phyloP scores from a whole-genome alignment of 2,888 invertebrate genomes.

The Polyommatus icarus region DNA sequence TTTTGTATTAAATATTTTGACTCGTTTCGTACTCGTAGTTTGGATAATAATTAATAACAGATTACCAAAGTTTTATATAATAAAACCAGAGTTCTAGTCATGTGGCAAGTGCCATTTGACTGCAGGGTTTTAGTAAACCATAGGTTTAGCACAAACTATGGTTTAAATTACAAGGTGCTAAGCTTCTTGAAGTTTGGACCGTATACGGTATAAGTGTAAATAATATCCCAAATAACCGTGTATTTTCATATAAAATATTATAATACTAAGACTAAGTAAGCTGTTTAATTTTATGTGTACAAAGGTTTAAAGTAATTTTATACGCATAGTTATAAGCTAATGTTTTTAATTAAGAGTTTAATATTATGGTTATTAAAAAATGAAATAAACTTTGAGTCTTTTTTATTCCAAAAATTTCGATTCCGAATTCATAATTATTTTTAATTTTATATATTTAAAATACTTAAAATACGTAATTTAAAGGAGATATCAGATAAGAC shows the following conservation, averaged over 20 bases:
- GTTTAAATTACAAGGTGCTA: neutral
- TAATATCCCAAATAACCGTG: neutral
- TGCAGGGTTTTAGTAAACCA: neutral
- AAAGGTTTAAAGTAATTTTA: conserved; percentile 9
- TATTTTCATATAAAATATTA: neutral
- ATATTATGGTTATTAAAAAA: neutral
- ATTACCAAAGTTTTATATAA: neutral
- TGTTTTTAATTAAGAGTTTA: neutral
- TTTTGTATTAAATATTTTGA: no score
- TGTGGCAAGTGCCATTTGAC: conserved; percentile 1
- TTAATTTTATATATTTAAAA: no score
- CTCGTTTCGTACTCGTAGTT: neutral
- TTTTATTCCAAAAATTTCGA: neutral
- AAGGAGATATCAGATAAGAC: no score
- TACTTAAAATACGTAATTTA: no score
- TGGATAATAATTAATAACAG: neutral
- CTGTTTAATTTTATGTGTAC: neutral
- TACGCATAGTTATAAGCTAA: neutral
- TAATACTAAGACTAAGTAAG: neutral
- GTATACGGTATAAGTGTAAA: neutral
- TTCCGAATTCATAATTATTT: neutral
- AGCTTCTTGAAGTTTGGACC: neutral
- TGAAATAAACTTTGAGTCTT: neutral
- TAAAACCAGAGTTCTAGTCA: neutral
- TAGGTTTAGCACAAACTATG: neutral